Evolutionary conservation across 2,797 vertebrate genomes (phyloP), one percentile per base, ranked within the genome.

Genomic region (Nannoperca australis): DNA sequence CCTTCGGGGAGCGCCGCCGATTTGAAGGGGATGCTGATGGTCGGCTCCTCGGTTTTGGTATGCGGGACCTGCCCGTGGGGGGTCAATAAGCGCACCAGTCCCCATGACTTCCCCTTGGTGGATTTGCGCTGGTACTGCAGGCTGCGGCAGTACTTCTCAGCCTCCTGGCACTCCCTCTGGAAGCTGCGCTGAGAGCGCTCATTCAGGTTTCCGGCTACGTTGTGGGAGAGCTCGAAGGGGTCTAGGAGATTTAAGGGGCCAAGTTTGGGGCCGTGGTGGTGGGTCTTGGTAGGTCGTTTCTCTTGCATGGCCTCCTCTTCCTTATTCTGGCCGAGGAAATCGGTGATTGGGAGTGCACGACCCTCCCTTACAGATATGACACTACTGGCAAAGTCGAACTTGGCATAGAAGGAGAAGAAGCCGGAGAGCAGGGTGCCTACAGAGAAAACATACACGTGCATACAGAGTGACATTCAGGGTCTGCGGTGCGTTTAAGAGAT

Each of bases 161-260:
- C 97, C 0, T 92, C 94, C 6, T 92, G 91, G 64, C 96, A 97
- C 82, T 96, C 96, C 50, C 64, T 90, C 77, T 89, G 92, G 12
- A 99, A 96, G 20, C 83, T 93, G 45, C 87, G 88, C 0, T 94
- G 95, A 0, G 95, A 93, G n/a, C 96, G 95, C 17, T 96, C 92
- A 0, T 90, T 95, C 78, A 98, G 91, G 14, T 98, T 99, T 34
- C 96, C 97, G 0, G 97, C 95, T 4, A 98, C 97, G 0, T 99
- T 99, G 92, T 99, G 98, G 78, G 92, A 95, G 22, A 97, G 92
- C 83, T 99, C 97, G 22, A 99, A 98, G 0, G 98, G 98, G 80
- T 99, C 98, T 82, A 98, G 93, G 30, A 99, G 89, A 76, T 96
- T 98, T 53, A 98, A 62, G 14, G 96, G 93, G 0, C 96, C 96